A percentile compares a stretch with the other conserved stretches of the same genome.
Conservation (phyloP, 2,113 vertebrate genomes). For the Lanius ludovicianus region DNA sequence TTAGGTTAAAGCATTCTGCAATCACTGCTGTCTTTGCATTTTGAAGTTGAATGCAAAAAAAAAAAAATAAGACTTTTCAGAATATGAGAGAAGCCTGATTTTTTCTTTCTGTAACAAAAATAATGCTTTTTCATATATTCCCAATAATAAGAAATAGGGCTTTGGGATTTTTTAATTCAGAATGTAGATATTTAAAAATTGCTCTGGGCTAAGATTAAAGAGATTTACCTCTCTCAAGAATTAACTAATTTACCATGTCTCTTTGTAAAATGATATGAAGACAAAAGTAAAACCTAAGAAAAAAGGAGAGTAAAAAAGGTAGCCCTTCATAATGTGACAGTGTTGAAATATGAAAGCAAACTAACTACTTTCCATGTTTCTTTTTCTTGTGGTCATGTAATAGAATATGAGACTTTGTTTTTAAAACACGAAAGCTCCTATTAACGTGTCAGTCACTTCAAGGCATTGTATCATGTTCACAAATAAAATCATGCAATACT, state of each 20-base stretch:
- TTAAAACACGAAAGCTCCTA: background rate
- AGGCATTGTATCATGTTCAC: background rate
- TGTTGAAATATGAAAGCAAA: slow-evolving; percentile 29
- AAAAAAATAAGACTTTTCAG: background rate
- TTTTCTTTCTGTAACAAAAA: background rate
- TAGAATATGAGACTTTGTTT: slow-evolving; percentile 14
- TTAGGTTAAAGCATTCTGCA: background rate
- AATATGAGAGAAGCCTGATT: background rate
- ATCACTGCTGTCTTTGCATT: background rate
- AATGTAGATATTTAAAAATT: background rate
- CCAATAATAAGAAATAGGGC: background rate
- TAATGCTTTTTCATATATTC: background rate
- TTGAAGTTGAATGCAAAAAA: background rate
- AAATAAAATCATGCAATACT: background rate
- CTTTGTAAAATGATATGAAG: slow-evolving; percentile 22
- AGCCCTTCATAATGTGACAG: slow-evolving; percentile 8
- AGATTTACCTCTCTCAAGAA: background rate
- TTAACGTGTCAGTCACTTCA: slow-evolving; percentile 26
- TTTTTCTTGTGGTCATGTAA: slow-evolving; percentile 53
- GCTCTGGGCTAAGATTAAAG: background rate
- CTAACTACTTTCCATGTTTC: slow-evolving; percentile 5
- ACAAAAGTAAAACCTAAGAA: slow-evolving; percentile 1
- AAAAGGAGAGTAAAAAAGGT: background rate
- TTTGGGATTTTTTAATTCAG: background rate
- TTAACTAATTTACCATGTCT: background rate